phyloP scores from a whole-genome alignment of 2,797 vertebrate species.

The Pelodytes ibericus region DNA sequence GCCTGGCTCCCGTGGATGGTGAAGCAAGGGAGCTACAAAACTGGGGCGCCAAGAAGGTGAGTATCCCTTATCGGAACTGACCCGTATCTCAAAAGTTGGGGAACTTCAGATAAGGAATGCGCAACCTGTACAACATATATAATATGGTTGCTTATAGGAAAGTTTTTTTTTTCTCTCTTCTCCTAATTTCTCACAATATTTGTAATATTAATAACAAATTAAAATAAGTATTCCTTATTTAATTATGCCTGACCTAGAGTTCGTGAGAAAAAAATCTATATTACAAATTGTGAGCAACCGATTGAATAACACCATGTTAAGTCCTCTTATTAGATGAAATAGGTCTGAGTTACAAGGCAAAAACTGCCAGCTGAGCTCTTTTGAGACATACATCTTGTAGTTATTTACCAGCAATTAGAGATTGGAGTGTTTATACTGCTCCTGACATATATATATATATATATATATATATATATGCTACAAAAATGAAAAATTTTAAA shows the following conservation, averaged over 20 bases:
- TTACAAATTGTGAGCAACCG: slow-evolving; percentile 17
- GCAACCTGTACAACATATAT: no score
- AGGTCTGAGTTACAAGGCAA: slow-evolving; percentile 14
- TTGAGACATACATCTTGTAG: slow-evolving; percentile 3
- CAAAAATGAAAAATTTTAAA: not conserved
- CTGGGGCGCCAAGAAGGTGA: no score
- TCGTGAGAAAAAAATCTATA: slow-evolving; percentile 24
- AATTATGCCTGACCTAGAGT: not conserved
- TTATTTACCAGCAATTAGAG: slow-evolving; percentile 30
- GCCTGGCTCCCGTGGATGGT: no score
- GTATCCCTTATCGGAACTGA: no score
- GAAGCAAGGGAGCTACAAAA: no score
- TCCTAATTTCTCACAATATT: not conserved
- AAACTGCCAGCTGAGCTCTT: slow-evolving; percentile 16
- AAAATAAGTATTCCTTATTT: not conserved
- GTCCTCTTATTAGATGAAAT: slow-evolving; percentile 36
- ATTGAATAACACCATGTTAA: slow-evolving; percentile 21
- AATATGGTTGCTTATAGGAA: no score
- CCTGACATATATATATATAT: not conserved
- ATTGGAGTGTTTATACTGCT: not conserved
- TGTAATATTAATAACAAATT: not conserved
- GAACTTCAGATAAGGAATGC: no score
- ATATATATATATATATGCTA: not conserved
- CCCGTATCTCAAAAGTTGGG: no score
- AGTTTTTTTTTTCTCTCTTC: not conserved